Base-by-base conservation (phyloP, 2,797 vertebrate species). In the Erithacus rubecula region DNA sequence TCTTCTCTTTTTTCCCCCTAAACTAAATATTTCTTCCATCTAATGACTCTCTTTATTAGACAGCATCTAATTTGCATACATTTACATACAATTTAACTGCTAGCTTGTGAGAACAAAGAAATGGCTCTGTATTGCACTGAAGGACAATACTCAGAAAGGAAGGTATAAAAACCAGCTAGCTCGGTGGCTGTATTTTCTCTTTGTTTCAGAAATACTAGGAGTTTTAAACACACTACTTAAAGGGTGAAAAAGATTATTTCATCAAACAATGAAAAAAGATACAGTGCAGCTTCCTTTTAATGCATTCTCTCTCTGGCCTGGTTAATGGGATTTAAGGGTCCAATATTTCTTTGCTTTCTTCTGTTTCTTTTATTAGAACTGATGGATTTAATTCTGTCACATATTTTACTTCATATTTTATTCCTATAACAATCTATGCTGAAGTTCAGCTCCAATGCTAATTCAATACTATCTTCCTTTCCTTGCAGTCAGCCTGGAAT, bases 61-160 rank as follows among this genome's bases (percentile, higher is more conserved):
- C 97, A 98, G 98, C 98, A 98, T 98, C 97, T 98, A 97, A 98
- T 98, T 98, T 98, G 97, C 98, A 98, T 98, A 98, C 96, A 98
- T 98, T 98, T 98, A 98, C 98, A 98, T 98, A 98, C 98, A 98
- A 98, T 98, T 98, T 98, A 98, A 98, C 97, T 97, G 98, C 97
- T 97, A 98, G 98, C 97, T 98, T 98, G 94, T 96, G 97, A 98
- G 98, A 98, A 98, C 98, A 98, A 98, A 98, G 98, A 97, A 98
- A 97, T 97, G 97, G 98, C 96, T 98, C 97, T 94, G 97, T 96
- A 98, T 98, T 98, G 97, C 98, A 97, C 96, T 96, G 96, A 98
- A 98, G 98, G 98, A 98, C 98, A 98, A 98, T 98, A 97, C 95
- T 93, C 96, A 96, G 96, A 97, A 98, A 97, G 97, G 96, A 97